Percentiles rank a stretch among this genome's conserved stretches.
These are phyloP conservation scores for Semicossyphus pulcher DNA, from an alignment of 2,113 vertebrate species.

Conservation along the genomic window DNA sequence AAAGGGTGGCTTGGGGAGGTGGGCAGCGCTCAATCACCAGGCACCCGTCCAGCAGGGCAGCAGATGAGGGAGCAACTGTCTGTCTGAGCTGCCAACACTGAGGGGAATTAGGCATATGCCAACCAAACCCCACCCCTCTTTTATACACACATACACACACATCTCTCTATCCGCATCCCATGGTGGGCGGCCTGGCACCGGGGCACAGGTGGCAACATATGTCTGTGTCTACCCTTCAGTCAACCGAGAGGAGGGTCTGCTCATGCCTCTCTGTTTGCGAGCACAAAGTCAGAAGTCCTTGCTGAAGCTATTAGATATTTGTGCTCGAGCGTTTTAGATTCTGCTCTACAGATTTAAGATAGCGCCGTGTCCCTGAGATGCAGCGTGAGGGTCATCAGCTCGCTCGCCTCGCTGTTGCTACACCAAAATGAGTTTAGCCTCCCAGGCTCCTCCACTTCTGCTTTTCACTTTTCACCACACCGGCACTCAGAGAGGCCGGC, in stretches of 20 bases:
- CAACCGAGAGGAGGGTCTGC: neutral
- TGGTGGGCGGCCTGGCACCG: conserved; percentile 26
- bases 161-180: conserved; percentile 16
- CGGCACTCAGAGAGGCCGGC: conserved; percentile 29
- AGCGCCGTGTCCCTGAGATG: conserved; percentile 25
- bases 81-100: conserved; percentile 64
- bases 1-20: conserved; percentile 33
- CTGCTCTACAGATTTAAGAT: conserved; percentile 27
- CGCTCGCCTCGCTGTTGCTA: conserved; percentile 20
- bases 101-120: conserved; percentile 68
- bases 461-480: conserved; percentile 34
- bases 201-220: conserved; percentile 70
- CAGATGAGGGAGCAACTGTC: conserved; percentile 80
- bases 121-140: conserved; percentile 6
- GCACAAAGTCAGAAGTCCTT: conserved; percentile 17
- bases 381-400: conserved; percentile 45
- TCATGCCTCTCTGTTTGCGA: conserved; percentile 5
- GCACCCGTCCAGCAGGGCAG: conserved; percentile 72
- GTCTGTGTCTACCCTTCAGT: conserved; percentile 40
- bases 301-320: conserved; percentile 21
- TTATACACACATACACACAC: conserved; percentile 21
- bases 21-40: conserved; percentile 62
- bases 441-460: conserved; percentile 26
- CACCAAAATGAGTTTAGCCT: conserved; percentile 42
- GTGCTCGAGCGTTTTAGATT: conserved; percentile 3